A percentile compares a stretch with the other conserved stretches of the same genome.
Evolutionary conservation across 2,113 vertebrate genomes (phyloP).

Genomic region (Rhinolophus sinicus): DNA sequence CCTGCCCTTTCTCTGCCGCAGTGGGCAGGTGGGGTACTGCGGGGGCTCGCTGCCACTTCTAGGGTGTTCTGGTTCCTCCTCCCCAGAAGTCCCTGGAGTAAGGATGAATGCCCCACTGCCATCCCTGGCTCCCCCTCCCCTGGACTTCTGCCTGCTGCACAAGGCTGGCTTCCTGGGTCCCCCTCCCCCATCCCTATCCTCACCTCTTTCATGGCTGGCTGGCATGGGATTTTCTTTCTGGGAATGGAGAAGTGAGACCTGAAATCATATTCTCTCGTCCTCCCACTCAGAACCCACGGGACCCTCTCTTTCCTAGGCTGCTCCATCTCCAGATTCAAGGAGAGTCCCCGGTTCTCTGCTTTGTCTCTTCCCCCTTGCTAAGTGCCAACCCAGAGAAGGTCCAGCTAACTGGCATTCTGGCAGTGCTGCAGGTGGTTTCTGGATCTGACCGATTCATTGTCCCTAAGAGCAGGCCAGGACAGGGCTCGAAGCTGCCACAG

Average conservation of each 20-base stretch:
- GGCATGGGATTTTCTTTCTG: conserved; percentile 38
- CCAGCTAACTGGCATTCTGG: neutral
- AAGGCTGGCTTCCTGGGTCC: neutral
- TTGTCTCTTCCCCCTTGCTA: neutral
- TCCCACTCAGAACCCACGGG: neutral
- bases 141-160: neutral
- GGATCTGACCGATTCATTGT: neutral
- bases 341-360: neutral
- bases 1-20: neutral
- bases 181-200: neutral
- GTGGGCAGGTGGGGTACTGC: neutral
- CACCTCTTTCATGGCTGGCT: neutral
- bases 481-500: no score
- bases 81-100: conserved; percentile 13
- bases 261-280: neutral
- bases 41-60: conserved; percentile 44
- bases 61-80: conserved; percentile 40
- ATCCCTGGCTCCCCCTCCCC: neutral
- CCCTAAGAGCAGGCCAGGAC: neutral
- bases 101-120: neutral
- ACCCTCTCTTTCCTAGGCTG: neutral
- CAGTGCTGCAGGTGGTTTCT: neutral
- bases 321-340: neutral
- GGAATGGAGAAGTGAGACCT: neutral
- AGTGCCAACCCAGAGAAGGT: neutral